Conservation (phyloP, 2,888 invertebrate genomes). For the Pyrrhosoma nymphula region DNA sequence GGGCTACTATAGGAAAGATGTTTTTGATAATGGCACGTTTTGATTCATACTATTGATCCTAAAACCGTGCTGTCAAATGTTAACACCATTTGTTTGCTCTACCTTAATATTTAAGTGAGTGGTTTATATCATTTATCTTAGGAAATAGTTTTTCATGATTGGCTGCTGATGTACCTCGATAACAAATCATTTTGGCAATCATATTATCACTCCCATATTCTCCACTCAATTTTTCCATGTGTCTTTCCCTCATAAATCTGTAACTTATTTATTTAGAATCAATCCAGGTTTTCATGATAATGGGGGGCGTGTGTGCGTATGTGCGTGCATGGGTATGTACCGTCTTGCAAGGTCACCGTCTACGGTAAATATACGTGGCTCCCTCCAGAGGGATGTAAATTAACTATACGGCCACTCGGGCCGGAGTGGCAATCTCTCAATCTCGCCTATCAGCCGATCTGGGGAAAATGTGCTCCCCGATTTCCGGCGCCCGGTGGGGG, state of each 20-base stretch:
- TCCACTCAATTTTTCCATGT: not conserved
- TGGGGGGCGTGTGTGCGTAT: no score
- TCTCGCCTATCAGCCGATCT: not conserved
- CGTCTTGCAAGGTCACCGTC: not conserved
- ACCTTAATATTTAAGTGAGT: no score
- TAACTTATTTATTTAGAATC: not conserved
- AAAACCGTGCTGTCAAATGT: no score
- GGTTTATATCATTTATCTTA: no score
- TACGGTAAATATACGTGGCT: not conserved
- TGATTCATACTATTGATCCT: no score
- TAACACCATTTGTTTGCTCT: no score
- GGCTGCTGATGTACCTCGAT: no score
- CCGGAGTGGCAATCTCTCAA: not conserved
- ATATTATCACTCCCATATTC: not conserved
- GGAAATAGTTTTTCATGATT: no score
- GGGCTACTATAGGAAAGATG: no score
- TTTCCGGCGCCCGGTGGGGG: not conserved
- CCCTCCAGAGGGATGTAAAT: not conserved
- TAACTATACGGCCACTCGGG: not conserved
- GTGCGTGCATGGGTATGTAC: no score
- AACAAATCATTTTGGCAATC: not conserved
- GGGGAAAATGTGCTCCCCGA: not conserved
- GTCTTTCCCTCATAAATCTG: not conserved
- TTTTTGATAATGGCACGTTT: no score
- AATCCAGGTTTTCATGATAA: no score